Evolutionary conservation across 2,797 vertebrate species (phyloP), one percentile per base, ranked within the genome.

Genomic region (Coreius guichenoti): DNA sequence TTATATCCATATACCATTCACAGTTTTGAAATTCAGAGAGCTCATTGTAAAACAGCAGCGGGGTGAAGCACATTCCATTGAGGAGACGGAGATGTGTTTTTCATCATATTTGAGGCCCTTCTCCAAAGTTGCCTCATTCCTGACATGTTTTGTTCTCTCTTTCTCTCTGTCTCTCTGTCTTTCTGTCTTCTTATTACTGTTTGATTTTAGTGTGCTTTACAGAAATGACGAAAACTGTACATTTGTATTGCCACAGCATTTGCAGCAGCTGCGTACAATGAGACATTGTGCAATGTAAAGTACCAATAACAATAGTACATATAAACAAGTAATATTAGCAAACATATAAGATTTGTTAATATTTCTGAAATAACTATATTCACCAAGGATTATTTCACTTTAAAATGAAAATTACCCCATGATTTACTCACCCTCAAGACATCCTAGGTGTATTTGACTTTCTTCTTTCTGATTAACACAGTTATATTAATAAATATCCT

Each of bases 101-200:
- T 88, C 76, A 58, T 79, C 73, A 76, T 80, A 63, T 75, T 75
- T 83, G 74, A 39, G 72, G 77, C 87, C 51, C 74, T 83, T 88
- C 87, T 88, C 81, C 85, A 88, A 86, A 51, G 79, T 81, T 83
- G 23, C 36, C 31, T 80, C 51, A 77, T 86, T 88, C 78, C 85
- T 87, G 47, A 83, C 78, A 69, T 83, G 82, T 81, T 76, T 70
- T 75, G 51, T 67, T 76, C 67, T n/a, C 29, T 70, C 49, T 67
- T 72, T 70, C 47, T 76, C 51, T 39, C 39, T 9, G 39, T 9
- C 8, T 43, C n/a, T 58, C 70, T 63, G 43, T 49, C 21, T 80
- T 45, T 73, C 33, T 87, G 43, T 74, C 7, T 12, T 39, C 9
- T 61, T 29, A 0, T 61, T 7, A 0, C 5, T 17, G 23, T 19